Evolutionary conservation across 2,888 invertebrate species (phyloP).

Genomic region (Muscina levida): DNA sequence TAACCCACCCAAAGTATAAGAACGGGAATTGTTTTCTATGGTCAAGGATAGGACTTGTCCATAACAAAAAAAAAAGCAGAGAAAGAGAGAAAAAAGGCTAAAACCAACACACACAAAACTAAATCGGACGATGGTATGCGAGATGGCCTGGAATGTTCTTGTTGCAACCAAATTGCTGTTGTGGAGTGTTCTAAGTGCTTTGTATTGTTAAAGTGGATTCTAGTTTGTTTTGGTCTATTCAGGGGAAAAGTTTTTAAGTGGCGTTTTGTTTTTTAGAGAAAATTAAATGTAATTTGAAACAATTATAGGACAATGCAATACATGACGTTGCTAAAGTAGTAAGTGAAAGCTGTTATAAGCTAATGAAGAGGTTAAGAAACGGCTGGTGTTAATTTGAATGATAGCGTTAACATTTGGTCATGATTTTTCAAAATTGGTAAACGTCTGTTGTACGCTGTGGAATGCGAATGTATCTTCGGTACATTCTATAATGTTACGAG

Average conservation of each 20-base stretch:
- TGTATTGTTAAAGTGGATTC: conserved; percentile 24
- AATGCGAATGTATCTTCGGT: too few relatives aligned
- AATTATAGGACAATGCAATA: conserved; percentile 43
- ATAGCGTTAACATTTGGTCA: too few relatives aligned
- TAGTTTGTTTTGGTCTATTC: conserved; percentile 8
- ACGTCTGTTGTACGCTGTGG: too few relatives aligned
- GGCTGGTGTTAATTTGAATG: too few relatives aligned
- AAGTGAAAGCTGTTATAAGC: too few relatives aligned
- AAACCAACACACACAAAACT: not conserved
- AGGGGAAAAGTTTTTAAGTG: conserved; percentile 49
- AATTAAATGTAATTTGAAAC: conserved; percentile 46
- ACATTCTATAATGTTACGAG: too few relatives aligned
- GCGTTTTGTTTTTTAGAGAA: conserved; percentile 35
- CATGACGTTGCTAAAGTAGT: too few relatives aligned
- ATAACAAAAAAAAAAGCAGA: too few relatives aligned
- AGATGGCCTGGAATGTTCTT: conserved; percentile 19
- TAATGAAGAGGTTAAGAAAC: too few relatives aligned
- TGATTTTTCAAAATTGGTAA: too few relatives aligned
- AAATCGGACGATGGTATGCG: conserved; percentile 3
- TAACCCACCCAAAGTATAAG: not conserved
- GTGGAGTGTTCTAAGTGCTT: conserved; percentile 34
- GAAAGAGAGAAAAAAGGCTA: not conserved
- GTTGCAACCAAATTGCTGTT: conserved; percentile 41
- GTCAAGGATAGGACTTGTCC: conserved; percentile 32
- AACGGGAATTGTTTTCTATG: conserved; percentile 35